Conservation (phyloP, 2,797 vertebrate genomes). For the Bradypodion pumilum region DNA sequence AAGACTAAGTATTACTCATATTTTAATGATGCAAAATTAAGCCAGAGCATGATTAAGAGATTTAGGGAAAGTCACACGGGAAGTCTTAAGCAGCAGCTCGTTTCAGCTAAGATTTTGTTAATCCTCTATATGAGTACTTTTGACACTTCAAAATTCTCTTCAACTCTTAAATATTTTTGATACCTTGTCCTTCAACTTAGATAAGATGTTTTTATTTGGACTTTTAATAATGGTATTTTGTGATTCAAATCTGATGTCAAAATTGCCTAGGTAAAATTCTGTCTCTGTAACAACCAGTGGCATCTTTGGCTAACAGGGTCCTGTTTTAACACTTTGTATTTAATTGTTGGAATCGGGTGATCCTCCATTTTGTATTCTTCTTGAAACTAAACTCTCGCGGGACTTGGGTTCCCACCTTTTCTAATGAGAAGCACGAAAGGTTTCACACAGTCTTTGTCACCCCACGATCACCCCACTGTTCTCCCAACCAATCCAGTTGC, state of each 20-base stretch:
- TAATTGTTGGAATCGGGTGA: too few relatives aligned
- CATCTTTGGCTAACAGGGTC: background rate
- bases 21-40: conserved; percentile 27
- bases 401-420: too few relatives aligned
- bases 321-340: too few relatives aligned
- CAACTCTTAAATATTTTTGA: background rate
- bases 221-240: background rate
- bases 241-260: background rate
- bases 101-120: conserved; percentile 15
- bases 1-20: background rate
- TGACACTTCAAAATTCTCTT: background rate
- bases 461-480: too few relatives aligned
- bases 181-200: background rate
- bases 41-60: background rate
- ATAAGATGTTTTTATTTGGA: background rate
- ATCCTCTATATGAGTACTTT: background rate
- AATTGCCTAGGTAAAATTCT: background rate
- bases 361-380: too few relatives aligned
- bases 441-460: too few relatives aligned
- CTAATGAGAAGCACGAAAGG: too few relatives aligned
- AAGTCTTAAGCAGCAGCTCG: conserved; percentile 16
- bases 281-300: background rate
- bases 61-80: background rate
- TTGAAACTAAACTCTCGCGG: too few relatives aligned
- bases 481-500: too few relatives aligned